A percentile compares a stretch with the other conserved stretches of the same genome.
phyloP scores from a whole-genome alignment of 2,797 vertebrate species.

The Carduelis carduelis region DNA sequence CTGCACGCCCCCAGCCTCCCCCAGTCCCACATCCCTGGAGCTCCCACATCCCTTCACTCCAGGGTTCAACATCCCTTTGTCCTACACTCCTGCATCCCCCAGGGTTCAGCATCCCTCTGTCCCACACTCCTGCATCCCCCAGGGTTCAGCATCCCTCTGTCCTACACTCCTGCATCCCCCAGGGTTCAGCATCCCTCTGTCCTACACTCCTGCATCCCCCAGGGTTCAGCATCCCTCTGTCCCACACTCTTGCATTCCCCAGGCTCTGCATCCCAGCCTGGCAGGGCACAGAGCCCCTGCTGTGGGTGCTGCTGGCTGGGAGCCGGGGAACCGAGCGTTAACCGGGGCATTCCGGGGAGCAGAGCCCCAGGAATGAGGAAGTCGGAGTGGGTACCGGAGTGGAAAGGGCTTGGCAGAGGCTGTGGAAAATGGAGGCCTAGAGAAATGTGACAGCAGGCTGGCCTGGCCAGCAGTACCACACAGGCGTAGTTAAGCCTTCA shows the following conservation, averaged over 20 bases:
- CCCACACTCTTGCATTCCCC: neutral
- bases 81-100: too few relatives aligned
- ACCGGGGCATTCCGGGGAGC: neutral
- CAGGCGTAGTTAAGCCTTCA: constrained; percentile 59
- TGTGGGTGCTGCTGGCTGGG: neutral
- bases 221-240: neutral
- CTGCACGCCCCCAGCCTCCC: neutral
- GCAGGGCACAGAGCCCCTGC: neutral
- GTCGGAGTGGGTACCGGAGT: neutral
- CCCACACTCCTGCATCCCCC: too few relatives aligned
- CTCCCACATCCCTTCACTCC: neutral
- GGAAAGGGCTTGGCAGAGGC: constrained; percentile 39
- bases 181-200: too few relatives aligned
- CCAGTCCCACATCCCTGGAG: neutral
- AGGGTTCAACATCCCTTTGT: neutral
- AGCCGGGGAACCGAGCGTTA: neutral
- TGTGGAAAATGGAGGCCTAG: constrained; percentile 54
- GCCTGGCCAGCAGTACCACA: constrained; percentile 47
- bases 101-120: too few relatives aligned
- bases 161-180: too few relatives aligned
- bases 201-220: too few relatives aligned
- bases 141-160: neutral
- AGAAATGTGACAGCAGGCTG: constrained; percentile 59
- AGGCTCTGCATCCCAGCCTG: accelerated
- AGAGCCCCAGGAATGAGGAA: constrained; percentile 45